Evolutionary conservation across 2,113 vertebrate species (phyloP).

Genomic region (Nycticryphes semicollaris): DNA sequence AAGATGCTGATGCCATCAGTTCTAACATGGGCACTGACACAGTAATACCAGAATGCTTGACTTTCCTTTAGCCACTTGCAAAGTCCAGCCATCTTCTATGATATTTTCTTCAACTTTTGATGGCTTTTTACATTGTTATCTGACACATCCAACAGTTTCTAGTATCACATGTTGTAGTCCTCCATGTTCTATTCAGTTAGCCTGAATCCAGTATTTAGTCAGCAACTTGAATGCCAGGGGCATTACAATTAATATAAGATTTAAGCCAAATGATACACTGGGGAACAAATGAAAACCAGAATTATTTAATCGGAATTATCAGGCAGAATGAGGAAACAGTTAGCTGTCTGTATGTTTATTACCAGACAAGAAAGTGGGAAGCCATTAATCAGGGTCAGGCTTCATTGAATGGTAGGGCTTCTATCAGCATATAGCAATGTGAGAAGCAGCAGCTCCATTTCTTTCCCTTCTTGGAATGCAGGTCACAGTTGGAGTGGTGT

Average conservation of each 20-base stretch:
- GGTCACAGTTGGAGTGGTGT: background rate
- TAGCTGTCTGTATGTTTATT: background rate
- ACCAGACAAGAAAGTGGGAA: background rate
- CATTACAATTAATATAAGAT: background rate
- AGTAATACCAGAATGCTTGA: background rate
- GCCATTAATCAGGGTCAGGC: background rate
- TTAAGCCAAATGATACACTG: background rate
- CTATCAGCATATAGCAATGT: background rate
- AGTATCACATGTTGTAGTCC: background rate
- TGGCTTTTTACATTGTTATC: background rate
- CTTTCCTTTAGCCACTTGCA: background rate
- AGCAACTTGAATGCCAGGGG: background rate
- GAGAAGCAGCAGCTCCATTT: background rate
- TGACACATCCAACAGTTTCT: background rate
- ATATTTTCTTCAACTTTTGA: background rate
- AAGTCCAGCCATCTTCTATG: background rate
- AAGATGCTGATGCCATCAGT: background rate
- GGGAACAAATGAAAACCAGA: background rate
- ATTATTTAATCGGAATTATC: background rate
- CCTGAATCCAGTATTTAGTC: background rate
- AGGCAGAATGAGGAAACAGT: background rate
- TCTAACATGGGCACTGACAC: background rate
- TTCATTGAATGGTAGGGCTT: background rate
- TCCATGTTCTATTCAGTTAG: background rate
- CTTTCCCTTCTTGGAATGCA: background rate